These are phyloP conservation scores for Aplochiton taeniatus DNA, from an alignment of 2,797 vertebrate species.

Conservation along the genomic window DNA sequence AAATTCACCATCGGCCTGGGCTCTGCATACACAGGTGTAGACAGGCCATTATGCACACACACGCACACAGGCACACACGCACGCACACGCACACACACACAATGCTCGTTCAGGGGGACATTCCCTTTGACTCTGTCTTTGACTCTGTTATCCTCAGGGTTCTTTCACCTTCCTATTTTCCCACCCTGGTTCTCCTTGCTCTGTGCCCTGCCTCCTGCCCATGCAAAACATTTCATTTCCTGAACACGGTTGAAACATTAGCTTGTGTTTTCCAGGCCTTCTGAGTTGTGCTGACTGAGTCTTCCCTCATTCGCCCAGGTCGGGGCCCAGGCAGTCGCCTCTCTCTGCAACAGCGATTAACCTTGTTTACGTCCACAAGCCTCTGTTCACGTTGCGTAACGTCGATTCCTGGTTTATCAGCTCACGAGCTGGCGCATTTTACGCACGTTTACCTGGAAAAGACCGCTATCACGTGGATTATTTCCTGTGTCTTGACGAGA, in stretches of 20 bases:
- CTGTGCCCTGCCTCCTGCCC: constrained; percentile 54
- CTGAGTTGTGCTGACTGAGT: constrained; percentile 59
- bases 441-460: constrained; percentile 33
- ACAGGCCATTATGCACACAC: too few relatives aligned
- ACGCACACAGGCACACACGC: too few relatives aligned
- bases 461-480: constrained; percentile 4
- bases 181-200: constrained; percentile 51
- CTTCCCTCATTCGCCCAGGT: constrained; percentile 53
- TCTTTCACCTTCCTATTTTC: constrained; percentile 47
- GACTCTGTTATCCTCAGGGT: neutral
- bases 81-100: too few relatives aligned
- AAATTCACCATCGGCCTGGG: constrained; percentile 25
- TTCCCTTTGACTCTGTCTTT: too few relatives aligned
- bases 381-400: constrained; percentile 23
- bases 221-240: constrained; percentile 75
- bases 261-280: constrained; percentile 61
- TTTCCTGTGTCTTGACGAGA: constrained; percentile 7
- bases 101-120: too few relatives aligned
- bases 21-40: too few relatives aligned
- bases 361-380: constrained; percentile 27
- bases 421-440: constrained; percentile 27
- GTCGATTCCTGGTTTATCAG: constrained; percentile 35
- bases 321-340: constrained; percentile 32
- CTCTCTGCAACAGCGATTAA: constrained; percentile 24
- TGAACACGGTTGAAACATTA: constrained; percentile 65